Evolutionary conservation across 2,797 vertebrate genomes (phyloP).

Genomic region (Choloepus didactylus): DNA sequence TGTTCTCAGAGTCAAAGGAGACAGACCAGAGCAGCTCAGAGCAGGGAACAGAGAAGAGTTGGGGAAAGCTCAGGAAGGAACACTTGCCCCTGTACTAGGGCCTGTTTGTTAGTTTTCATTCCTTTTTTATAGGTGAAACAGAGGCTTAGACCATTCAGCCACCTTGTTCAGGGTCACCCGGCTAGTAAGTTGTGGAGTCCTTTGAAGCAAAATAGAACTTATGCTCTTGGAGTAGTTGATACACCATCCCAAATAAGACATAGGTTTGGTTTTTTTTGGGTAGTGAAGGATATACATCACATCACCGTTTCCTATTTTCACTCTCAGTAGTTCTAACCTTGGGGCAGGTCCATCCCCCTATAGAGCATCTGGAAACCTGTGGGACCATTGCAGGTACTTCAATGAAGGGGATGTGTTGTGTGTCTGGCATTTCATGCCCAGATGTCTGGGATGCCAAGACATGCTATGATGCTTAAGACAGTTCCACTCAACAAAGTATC

Average conservation of each 20-base stretch:
- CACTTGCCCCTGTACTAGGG: neutral
- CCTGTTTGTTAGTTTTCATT: neutral
- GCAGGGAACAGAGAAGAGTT: neutral
- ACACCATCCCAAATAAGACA: neutral
- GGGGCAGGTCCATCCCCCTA: neutral
- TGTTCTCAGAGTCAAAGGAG: neutral
- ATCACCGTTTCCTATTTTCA: neutral
- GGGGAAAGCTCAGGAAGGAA: neutral
- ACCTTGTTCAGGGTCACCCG: neutral
- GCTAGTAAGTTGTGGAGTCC: neutral
- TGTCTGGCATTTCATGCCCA: neutral
- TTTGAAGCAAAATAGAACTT: conserved; percentile 9
- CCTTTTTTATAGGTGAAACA: neutral
- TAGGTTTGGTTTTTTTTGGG: neutral
- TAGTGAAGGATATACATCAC: neutral
- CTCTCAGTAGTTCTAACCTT: neutral
- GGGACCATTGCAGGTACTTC: neutral
- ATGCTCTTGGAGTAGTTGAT: neutral
- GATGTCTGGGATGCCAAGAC: neutral
- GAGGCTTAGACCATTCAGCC: neutral
- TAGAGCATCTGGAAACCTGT: neutral
- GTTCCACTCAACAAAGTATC: neutral
- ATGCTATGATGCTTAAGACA: neutral
- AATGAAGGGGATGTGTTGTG: neutral
- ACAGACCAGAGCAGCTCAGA: neutral